A percentile compares a stretch with the other conserved stretches of the same genome.
Conservation (phyloP, 2,888 invertebrate genomes). For the Melinopterus prodromus region DNA sequence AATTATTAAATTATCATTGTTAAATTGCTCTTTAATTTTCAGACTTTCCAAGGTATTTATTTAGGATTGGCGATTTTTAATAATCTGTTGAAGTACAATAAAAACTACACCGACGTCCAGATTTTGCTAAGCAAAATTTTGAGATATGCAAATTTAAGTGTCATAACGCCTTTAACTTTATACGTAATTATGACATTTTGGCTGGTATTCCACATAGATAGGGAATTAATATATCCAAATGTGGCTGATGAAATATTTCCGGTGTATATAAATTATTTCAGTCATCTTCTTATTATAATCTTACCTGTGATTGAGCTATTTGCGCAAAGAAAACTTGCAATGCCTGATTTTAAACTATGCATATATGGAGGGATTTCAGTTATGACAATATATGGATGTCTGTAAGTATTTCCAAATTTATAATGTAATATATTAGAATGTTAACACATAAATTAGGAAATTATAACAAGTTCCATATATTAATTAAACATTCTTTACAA, state of each 20-base stretch:
- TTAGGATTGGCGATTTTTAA: background rate
- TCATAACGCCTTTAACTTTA: background rate
- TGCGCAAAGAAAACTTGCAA: background rate
- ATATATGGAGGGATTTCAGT: background rate
- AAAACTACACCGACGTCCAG: background rate
- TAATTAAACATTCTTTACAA: too few relatives aligned
- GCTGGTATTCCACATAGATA: background rate
- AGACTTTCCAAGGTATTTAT: background rate
- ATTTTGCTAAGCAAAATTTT: background rate
- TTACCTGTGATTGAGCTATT: background rate
- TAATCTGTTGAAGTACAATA: background rate
- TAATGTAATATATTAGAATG: too few relatives aligned
- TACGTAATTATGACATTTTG: background rate
- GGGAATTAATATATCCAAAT: background rate
- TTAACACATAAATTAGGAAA: too few relatives aligned
- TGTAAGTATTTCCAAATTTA: background rate
- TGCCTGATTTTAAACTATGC: background rate
- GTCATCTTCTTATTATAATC: background rate
- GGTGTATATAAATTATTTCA: background rate
- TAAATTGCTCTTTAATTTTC: background rate
- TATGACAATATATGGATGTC: background rate
- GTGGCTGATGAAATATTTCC: background rate
- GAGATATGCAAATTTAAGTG: background rate
- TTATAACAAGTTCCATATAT: too few relatives aligned
- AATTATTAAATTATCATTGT: too few relatives aligned